Conservation (phyloP, 23 tunicate genomes). For the Ascidia mentula region DNA sequence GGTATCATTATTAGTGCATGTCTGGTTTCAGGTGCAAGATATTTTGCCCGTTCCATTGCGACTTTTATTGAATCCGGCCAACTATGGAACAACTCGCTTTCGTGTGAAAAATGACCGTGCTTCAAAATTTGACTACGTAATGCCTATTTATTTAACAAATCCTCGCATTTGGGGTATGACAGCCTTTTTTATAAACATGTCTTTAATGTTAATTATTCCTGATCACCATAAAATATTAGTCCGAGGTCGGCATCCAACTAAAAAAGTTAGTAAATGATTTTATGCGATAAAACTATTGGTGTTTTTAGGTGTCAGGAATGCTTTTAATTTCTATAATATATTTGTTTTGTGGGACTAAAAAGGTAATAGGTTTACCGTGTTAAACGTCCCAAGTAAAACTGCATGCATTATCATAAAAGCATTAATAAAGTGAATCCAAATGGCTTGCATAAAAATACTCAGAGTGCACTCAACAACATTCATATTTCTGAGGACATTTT, state of each 20-base stretch:
- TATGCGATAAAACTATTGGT: no score
- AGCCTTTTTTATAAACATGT: conserved; percentile 9
- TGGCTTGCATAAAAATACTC: no score
- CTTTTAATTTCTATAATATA: no score
- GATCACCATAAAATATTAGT: not conserved
- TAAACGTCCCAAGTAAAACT: no score
- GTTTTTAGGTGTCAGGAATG: no score
- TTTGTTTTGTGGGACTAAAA: no score
- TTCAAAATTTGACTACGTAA: not conserved
- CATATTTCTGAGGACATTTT: no score
- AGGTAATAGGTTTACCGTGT: no score
- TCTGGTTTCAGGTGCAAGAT: not conserved
- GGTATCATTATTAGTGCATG: not conserved
- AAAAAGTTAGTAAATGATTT: no score
- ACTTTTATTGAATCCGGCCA: not conserved
- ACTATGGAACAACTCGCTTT: not conserved
- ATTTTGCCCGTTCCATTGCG: not conserved
- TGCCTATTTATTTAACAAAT: conserved; percentile 26
- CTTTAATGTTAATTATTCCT: conserved; percentile 15
- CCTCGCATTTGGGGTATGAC: conserved; percentile 51
- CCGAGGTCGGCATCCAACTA: not conserved
- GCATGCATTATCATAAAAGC: no score
- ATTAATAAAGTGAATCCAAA: no score
- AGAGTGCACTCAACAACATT: no score
- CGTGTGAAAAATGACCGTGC: not conserved